Percentiles rank a stretch among this genome's conserved stretches.
These are phyloP conservation scores for Borostomias antarcticus DNA, from an alignment of 2,797 vertebrate species.

Conservation along the genomic window DNA sequence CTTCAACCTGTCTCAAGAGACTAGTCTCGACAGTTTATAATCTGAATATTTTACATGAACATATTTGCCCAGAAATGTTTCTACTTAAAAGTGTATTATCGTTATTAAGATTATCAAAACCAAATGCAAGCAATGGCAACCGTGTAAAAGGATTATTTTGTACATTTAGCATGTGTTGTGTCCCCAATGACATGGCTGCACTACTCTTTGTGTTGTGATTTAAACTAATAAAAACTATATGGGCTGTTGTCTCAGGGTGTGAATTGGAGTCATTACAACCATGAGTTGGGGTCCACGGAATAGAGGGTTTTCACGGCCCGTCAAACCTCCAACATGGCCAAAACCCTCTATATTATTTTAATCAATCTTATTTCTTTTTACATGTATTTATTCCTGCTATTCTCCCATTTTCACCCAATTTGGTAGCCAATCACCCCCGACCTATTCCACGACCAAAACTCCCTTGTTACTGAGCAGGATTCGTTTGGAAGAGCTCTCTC, in stretches of 20 bases:
- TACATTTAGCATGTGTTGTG: conserved; percentile 81
- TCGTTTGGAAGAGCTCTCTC: no score
- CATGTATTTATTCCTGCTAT: no score
- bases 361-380: no score
- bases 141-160: conserved; percentile 78
- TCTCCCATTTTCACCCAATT: no score
- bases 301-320: not conserved
- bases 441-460: no score
- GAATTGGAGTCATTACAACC: conserved; percentile 23
- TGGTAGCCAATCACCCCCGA: no score
- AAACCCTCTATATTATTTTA: no score
- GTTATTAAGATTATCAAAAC: conserved; percentile 67
- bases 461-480: no score
- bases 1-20: conserved; percentile 39
- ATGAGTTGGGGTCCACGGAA: not conserved
- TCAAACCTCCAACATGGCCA: no score
- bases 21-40: conserved; percentile 46
- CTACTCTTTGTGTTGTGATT: conserved; percentile 83
- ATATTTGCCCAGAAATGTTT: conserved; percentile 62
- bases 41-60: conserved; percentile 63
- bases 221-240: conserved; percentile 83
- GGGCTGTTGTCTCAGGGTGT: conserved; percentile 60
- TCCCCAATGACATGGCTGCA: conserved; percentile 81
- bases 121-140: conserved; percentile 75
- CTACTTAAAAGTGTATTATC: conserved; percentile 55